These are phyloP conservation scores for Rhynchophorus ferrugineus DNA, from an alignment of 1,140 invertebrate species.

Conservation along the genomic window DNA sequence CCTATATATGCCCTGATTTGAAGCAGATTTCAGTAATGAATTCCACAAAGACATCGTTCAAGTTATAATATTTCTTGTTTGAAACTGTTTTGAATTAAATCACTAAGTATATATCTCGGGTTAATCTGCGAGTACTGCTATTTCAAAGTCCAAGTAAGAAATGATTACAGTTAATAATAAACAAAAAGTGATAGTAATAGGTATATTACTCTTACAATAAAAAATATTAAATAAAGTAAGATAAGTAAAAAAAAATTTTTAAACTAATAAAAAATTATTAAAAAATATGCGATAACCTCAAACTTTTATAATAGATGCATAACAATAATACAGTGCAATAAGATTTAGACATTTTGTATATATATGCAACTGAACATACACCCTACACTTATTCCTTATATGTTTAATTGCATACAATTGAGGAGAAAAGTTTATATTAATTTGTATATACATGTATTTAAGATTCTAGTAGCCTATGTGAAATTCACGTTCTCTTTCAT, in stretches of 20 bases:
- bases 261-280: too few relatives aligned
- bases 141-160: conserved; percentile 4
- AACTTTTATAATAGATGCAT: too few relatives aligned
- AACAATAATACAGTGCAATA: too few relatives aligned
- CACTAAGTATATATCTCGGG: conserved; percentile 1
- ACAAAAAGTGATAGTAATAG: neutral
- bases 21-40: conserved; percentile 3
- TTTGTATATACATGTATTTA: too few relatives aligned
- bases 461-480: conserved; percentile 30
- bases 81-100: neutral
- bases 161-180: neutral
- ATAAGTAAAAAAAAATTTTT: too few relatives aligned
- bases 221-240: neutral
- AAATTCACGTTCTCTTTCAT: conserved; percentile 33
- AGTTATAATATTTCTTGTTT: neutral
- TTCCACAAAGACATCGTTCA: conserved; percentile 18
- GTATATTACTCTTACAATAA: neutral
- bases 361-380: too few relatives aligned
- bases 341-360: too few relatives aligned
- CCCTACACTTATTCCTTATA: too few relatives aligned
- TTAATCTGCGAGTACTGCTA: neutral
- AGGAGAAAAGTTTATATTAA: too few relatives aligned
- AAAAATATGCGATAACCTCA: too few relatives aligned
- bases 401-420: too few relatives aligned
- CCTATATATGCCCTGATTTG: conserved; percentile 8